These are phyloP conservation scores for Apamea sordens DNA, from an alignment of 2,888 invertebrate genomes.

Conservation along the genomic window DNA sequence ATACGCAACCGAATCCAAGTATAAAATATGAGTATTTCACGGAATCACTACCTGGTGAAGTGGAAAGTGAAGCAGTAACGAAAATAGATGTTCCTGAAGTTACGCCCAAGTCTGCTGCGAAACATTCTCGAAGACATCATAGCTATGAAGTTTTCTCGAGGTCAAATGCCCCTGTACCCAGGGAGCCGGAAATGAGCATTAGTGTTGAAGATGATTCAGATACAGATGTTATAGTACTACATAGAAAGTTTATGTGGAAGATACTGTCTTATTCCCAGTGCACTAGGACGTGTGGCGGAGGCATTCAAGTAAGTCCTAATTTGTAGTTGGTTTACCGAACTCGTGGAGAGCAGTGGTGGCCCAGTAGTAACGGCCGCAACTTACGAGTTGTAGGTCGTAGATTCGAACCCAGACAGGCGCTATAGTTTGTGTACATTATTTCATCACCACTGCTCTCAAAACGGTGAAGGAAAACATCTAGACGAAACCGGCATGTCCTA, in stretches of 20 bases:
- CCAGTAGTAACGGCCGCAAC: background rate
- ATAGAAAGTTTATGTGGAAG: slow-evolving; percentile 93
- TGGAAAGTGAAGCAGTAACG: slow-evolving; percentile 77
- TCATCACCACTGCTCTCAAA: background rate
- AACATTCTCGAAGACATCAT: slow-evolving; percentile 84
- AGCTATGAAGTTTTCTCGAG: slow-evolving; percentile 76
- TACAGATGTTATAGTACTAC: slow-evolving; percentile 81
- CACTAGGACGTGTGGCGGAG: slow-evolving; percentile 95
- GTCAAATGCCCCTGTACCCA: slow-evolving; percentile 61
- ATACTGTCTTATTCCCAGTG: slow-evolving; percentile 94
- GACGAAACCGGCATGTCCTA: background rate
- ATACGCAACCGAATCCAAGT: slow-evolving; percentile 95
- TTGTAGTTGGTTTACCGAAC: background rate
- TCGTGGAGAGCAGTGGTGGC: background rate
- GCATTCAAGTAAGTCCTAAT: slow-evolving; percentile 90
- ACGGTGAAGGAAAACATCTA: no score
- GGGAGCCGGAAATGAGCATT: slow-evolving; percentile 73
- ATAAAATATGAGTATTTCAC: slow-evolving; percentile 97
- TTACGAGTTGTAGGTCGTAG: background rate
- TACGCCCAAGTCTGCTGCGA: slow-evolving; percentile 70
- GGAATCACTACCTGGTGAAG: slow-evolving; percentile 90
- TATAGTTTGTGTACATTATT: background rate
- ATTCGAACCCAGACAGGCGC: background rate
- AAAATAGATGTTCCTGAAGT: slow-evolving; percentile 73
- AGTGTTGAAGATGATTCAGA: slow-evolving; percentile 73